Base-by-base conservation (phyloP, 2,888 invertebrate species). In the Cyclophora albipunctata region DNA sequence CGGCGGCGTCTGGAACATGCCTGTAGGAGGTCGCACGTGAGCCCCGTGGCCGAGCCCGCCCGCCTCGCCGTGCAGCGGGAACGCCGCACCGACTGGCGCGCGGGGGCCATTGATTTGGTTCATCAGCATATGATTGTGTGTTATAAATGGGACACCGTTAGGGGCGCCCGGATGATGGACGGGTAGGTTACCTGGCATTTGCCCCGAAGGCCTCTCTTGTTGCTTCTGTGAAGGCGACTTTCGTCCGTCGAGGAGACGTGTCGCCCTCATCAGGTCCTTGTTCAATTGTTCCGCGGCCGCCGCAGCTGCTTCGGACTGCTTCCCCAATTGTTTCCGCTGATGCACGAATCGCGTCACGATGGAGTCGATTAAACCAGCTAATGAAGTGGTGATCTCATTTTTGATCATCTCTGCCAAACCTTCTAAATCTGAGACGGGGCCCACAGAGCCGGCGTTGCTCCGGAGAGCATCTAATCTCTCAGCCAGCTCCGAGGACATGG, bases 401-500 rank as follows among this genome's bases (percentile, higher is more conserved):
- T 98, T 98, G 3, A 98, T 90, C 50, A 95, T 93, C 71, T 97
- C 96, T n/a, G 97, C 96, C 47, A 98, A 90, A 49, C 95, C 94
- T 75, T 97, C 96, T 4, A 97, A 89, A 71, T 97, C 97, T 2
- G 93, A 92, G 63, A 92, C 91, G 43, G 93, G 91, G 49, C 91
- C 91, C 55, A 93, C 86, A 4, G 93, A 92, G 53, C 91, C 92
- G 34, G 92, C 90, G 62, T 91, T 93, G 66, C 90, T 93, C 62
- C 95, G 90, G 73, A 95, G 90, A 73, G 95, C 92, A 66, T 93
- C 94, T 64, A 95, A 87, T 64, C 95, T 91, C 70, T 96, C 95
- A 35, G 94, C 92, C 45, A 95, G 90, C 69, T 95, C 94, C 5
- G 93, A 91, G 33, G 93, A 91, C 42, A 90, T 81, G 33, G 89